Conservation (phyloP, 2,113 vertebrate species). For the Galemys pyrenaicus region DNA sequence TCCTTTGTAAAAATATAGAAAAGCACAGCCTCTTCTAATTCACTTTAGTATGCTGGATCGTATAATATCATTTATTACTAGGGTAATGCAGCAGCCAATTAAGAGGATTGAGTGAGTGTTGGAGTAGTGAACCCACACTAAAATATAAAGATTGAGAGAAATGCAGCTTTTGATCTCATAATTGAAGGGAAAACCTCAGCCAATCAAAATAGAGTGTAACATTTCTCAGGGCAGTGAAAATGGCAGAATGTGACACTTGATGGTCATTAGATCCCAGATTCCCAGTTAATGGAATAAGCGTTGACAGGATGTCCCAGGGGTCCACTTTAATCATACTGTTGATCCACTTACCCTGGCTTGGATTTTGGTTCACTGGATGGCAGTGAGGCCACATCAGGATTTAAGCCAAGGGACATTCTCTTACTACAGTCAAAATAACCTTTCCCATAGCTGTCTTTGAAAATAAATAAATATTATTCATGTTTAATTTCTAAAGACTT, state of each 20-base stretch:
- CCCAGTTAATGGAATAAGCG: not conserved
- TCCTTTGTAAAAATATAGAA: not conserved
- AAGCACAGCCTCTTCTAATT: not conserved
- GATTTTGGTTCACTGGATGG: not conserved
- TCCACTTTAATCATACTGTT: not conserved
- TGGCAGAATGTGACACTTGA: not conserved
- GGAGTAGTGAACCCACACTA: not conserved
- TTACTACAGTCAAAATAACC: not conserved
- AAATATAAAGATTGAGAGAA: not conserved
- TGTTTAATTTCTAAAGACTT: conserved; percentile 38
- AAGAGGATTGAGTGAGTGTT: not conserved
- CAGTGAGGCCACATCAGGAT: not conserved
- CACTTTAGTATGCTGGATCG: not conserved
- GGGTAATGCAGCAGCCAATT: not conserved
- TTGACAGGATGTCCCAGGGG: not conserved
- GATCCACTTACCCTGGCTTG: not conserved
- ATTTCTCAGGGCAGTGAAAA: not conserved
- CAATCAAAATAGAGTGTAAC: not conserved
- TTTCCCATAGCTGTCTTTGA: not conserved
- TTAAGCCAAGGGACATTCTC: not conserved
- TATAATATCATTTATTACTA: not conserved
- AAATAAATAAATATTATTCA: not conserved
- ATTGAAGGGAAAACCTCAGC: not conserved
- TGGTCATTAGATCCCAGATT: not conserved
- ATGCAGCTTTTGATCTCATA: not conserved